Base-by-base conservation (phyloP, 2,888 invertebrate species). In the Eristalis arbustorum region DNA sequence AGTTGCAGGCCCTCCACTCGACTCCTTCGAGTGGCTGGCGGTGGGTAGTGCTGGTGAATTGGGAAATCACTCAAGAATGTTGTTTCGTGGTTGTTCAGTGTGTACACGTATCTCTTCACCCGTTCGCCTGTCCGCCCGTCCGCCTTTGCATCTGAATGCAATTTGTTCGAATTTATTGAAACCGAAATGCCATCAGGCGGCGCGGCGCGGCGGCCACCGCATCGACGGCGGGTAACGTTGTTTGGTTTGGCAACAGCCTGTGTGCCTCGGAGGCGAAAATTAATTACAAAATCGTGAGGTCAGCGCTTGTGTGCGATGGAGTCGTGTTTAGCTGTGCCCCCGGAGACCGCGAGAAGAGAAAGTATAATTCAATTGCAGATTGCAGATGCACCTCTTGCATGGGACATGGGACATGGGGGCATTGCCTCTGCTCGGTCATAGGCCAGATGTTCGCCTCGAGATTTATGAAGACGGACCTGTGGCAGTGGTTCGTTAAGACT, bases 211-310 rank as follows among this genome's bases (percentile, higher is more conserved):
- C 25, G 3, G 1, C 25, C 25, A 25, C 59, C 59, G 6, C 49
- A 49, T n/a, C 49, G 6, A 49, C 49, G 5, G 10, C 31, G 6
- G 6, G 8, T 4, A 31, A 31, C 31, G 13, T 4, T 25, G 14
- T 25, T 59, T n/a, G 61, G 61, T 61, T 64, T 40, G 14, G 66
- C 23, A 42, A 42, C 42, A 49, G 49, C 49, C 3, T 49, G 49
- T 49, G 57, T 57, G 59, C 31, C 42, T 69, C 61, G 69, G 49
- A 69, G 62, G 71, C 75, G 63, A 37, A 80, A 80, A 80, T 84
- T 84, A 84, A 84, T 84, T 84, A 84, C 75, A 75, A 84, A 72
- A 84, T 75, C 84, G 84, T 84, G 84, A 84, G 75, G 79, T 80
- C 37, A 71, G 75, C 71, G 62, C 25, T 75, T 84, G 76, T 62